Percentiles rank a stretch among this genome's conserved stretches.
These are phyloP conservation scores for Hedya salicella DNA, from an alignment of 2,888 invertebrate genomes.

Conservation along the genomic window DNA sequence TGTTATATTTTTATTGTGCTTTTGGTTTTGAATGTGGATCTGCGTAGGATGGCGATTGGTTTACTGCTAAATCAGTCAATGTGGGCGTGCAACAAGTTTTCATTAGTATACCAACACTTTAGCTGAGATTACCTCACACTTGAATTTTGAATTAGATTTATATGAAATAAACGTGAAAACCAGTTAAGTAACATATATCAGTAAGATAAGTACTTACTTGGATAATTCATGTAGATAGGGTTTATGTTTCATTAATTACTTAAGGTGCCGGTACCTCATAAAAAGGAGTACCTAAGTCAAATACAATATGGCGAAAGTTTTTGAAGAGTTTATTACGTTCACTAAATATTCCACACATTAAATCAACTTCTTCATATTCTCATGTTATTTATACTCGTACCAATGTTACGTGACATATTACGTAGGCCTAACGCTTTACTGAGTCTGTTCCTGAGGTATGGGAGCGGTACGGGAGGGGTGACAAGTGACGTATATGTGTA, in stretches of 20 bases:
- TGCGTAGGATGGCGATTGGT: neutral
- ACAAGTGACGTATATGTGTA: too few relatives aligned
- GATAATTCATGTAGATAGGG: too few relatives aligned
- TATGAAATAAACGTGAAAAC: neutral
- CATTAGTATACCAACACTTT: neutral
- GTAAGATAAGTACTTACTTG: neutral
- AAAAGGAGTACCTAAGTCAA: too few relatives aligned
- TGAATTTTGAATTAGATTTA: neutral
- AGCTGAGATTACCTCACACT: neutral
- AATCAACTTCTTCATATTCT: too few relatives aligned
- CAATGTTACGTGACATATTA: too few relatives aligned
- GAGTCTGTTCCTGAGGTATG: too few relatives aligned
- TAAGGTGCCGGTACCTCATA: too few relatives aligned
- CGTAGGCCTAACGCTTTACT: too few relatives aligned
- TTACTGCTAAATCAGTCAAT: neutral
- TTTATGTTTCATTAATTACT: too few relatives aligned
- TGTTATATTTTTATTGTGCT: conserved; percentile 12
- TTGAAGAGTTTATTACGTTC: neutral
- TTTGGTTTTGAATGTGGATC: conserved; percentile 1
- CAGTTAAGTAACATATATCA: neutral
- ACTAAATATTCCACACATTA: neutral
- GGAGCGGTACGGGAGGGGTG: too few relatives aligned
- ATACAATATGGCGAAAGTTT: neutral
- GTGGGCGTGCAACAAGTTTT: neutral
- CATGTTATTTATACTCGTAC: too few relatives aligned